Percentiles rank a stretch among this genome's conserved stretches.
Conservation (phyloP, 2,888 invertebrate species). For the Frankliniella fusca region DNA sequence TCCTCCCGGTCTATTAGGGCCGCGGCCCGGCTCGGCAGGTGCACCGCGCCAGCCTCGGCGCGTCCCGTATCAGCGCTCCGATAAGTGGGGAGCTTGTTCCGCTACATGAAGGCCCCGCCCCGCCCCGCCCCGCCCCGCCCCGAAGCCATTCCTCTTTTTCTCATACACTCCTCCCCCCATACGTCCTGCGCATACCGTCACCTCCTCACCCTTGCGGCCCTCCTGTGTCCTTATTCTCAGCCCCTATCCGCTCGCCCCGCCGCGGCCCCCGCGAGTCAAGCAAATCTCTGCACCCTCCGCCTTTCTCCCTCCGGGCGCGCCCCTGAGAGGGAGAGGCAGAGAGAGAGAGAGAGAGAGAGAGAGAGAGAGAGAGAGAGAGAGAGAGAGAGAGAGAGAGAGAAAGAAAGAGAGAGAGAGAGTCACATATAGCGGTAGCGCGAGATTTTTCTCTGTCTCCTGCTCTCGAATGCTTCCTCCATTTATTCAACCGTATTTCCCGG, state of each 20-base stretch:
- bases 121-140: neutral
- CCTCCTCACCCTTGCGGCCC: neutral
- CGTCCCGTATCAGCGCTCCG: constrained; percentile 19
- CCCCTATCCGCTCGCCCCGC: too few species aligned
- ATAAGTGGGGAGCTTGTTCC: constrained; percentile 29
- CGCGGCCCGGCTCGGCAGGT: too few species aligned
- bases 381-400: neutral
- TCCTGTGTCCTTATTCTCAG: neutral
- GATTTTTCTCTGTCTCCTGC: neutral
- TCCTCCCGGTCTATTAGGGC: too few species aligned
- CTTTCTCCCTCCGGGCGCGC: neutral
- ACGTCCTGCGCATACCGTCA: neutral
- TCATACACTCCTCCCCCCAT: neutral
- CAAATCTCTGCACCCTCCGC: neutral
- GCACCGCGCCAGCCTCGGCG: too few species aligned
- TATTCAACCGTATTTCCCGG: constrained; percentile 18
- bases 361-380: too few species aligned
- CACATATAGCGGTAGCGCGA: neutral
- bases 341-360: too few species aligned
- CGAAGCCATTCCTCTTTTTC: neutral
- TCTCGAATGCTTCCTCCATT: constrained; percentile 17
- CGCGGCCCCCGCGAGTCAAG: neutral
- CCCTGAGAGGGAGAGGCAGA: too few species aligned
- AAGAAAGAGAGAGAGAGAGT: neutral
- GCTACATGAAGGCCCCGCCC: neutral